Conservation (phyloP, 1,140 invertebrate genomes). For the Eurosta solidaginis region DNA sequence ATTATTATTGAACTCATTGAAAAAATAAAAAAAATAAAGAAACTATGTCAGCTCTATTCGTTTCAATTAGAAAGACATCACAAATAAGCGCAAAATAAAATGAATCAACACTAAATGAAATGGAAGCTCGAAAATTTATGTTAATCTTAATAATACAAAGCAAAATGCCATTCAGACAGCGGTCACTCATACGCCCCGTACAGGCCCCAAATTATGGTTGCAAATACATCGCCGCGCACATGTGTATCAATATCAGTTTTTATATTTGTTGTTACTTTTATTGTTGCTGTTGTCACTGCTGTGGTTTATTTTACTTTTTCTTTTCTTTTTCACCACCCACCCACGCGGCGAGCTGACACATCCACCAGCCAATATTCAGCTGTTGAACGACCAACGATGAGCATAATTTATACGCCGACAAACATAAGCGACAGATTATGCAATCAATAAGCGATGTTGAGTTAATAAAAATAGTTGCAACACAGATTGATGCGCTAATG, state of each 20-base stretch:
- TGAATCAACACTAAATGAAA: background rate
- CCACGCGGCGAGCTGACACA: background rate
- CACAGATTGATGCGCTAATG: background rate
- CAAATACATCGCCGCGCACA: conserved; percentile 20
- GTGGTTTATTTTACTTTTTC: no score
- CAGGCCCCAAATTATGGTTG: conserved; percentile 25
- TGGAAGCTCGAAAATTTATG: conserved; percentile 2
- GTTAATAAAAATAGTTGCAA: conserved; percentile 31
- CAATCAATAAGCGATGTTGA: conserved; percentile 41
- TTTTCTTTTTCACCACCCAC: background rate
- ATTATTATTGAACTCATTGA: background rate
- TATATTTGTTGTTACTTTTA: conserved; percentile 23
- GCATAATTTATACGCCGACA: conserved; percentile 34
- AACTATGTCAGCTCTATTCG: background rate
- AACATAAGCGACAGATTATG: conserved; percentile 50
- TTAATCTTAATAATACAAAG: background rate
- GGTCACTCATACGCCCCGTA: conserved; percentile 50
- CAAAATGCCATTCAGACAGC: conserved; percentile 5
- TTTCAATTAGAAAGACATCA: conserved; percentile 8
- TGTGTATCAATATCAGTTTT: background rate
- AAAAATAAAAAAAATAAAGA: background rate
- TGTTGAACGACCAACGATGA: background rate
- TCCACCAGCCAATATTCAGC: background rate
- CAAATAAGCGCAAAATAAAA: background rate
- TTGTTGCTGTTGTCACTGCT: background rate